phyloP scores from a whole-genome alignment of 2,113 vertebrate species.

The Monarcha castaneiventris region DNA sequence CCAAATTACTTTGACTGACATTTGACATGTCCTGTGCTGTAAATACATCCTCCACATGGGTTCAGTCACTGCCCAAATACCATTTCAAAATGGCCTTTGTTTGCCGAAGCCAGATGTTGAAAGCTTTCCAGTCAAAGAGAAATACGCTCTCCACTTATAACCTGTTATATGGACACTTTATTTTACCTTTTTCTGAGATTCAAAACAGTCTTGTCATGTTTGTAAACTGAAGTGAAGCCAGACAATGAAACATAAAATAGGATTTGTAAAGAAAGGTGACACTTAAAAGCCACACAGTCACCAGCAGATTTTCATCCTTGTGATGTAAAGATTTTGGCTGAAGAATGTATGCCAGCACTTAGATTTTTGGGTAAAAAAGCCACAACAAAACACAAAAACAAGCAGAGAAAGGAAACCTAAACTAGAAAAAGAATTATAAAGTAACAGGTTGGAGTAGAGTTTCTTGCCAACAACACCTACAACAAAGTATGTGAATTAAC shows the following conservation, averaged over 20 bases:
- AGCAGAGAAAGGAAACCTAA: background rate
- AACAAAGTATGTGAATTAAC: background rate
- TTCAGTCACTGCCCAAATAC: background rate
- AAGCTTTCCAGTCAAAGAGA: background rate
- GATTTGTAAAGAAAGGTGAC: background rate
- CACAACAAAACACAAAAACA: background rate
- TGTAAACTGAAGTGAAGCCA: background rate
- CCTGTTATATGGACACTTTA: background rate
- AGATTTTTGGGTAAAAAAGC: background rate
- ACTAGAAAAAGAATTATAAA: background rate
- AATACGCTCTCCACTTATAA: background rate
- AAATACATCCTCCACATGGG: background rate
- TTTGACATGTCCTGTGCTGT: slow-evolving; percentile 50
- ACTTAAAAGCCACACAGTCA: background rate
- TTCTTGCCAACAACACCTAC: background rate
- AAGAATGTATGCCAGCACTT: background rate
- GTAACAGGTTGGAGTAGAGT: background rate
- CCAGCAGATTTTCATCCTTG: background rate
- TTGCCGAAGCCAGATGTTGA: background rate
- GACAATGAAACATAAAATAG: background rate
- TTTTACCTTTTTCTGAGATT: background rate
- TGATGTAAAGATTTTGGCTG: background rate
- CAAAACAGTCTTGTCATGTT: background rate
- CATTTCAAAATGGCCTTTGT: background rate
- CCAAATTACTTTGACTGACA: slow-evolving; percentile 65